Evolutionary conservation across 2,113 vertebrate species (phyloP), one percentile per base, ranked within the genome.

Genomic region (Notiomystis cincta): DNA sequence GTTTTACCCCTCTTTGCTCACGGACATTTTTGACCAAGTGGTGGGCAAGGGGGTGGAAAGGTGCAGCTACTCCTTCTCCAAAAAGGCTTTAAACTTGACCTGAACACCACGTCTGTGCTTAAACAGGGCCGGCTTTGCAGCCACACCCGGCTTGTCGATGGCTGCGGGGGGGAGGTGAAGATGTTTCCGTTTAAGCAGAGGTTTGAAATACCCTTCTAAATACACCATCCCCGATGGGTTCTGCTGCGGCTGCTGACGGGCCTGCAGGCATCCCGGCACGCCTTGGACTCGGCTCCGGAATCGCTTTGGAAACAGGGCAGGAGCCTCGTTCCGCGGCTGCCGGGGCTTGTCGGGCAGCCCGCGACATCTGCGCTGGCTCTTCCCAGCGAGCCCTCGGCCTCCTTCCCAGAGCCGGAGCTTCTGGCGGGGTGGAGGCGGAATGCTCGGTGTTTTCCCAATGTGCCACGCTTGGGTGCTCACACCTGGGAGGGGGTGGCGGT

Each of bases 201-300:
- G 64, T 86, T 83, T 93, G 94, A 95, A 92, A 94, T 92, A 54
- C 86, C 78, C 80, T 82, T 93, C 95, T 79, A 83, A 86, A 94
- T 62, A 22, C 82, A 56, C 89, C 95, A 64, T 81, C 72, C 48
- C 45, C 25, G 71, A 21, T 82, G 95, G 56, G 40, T 58, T 92
- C 37, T 40, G 64, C 78, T 51, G 91, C 5, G 40, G 93, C 70
- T 87, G 76, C 90, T 67, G 88, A 13, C 38, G 81, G 86, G 35
- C 91, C 57, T 4, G 6, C 60, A 83, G 95, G 88, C 79, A 57
- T 86, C 88, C 90, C 44, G 56, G 35, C 72, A 35, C 3, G 17
- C 79, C 83, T 65, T 2, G 47, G 56, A 44, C 9, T 15, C 11
- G 2, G 57, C 87, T 89, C 78, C 6, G 4, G 50, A 38, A 66